Evolutionary conservation across 2,888 invertebrate species (phyloP), one percentile per base, ranked within the genome.

Genomic region (Cheilosia pagana): DNA sequence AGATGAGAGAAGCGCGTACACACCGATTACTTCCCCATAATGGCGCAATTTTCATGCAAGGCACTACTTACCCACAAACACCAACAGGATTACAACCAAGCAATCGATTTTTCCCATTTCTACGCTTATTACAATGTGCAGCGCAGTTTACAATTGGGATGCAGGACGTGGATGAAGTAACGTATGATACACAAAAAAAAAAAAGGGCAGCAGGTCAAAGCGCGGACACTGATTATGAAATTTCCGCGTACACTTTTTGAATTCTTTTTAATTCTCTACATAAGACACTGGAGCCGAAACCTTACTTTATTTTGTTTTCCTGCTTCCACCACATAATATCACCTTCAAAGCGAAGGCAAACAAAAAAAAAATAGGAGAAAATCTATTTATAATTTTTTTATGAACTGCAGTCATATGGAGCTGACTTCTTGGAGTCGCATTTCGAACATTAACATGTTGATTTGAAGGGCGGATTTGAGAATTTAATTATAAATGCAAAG

Each of bases 21-120:
- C 67, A 72, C 31, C 50, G 57, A 57, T 77, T 72, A 77, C 72
- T 82, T 35, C 28, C 53, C 71, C 77, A n/a, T n/a, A 72, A 72
- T 68, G 78, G 83, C 74, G 78, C 83, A 83, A 83, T 77, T 72
- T 77, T 72, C 67, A 50, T 72, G 71, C 67, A 82, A 74, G 68
- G 74, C 83, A 78, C 83, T 83, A 83, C 83, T 83, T 75, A 83
- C 83, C 83, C 70, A 83, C 85, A 85, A 85, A 85, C 71, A 71
- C 81, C 81, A 85, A 76, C 60, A 85, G 76, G 65, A 70, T 85
- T 81, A 81, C 85, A 83, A 83, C 68, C 71, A 85, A 39, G 65
- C 75, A 67, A 85, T 85, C 85, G 85, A 85, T 75, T 85, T 85
- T 85, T 81, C 81, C 85, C 85, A 85, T 85, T 59, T 71, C 43